Conservation (phyloP, 1,140 invertebrate species). For the Scaptomyza pallida region DNA sequence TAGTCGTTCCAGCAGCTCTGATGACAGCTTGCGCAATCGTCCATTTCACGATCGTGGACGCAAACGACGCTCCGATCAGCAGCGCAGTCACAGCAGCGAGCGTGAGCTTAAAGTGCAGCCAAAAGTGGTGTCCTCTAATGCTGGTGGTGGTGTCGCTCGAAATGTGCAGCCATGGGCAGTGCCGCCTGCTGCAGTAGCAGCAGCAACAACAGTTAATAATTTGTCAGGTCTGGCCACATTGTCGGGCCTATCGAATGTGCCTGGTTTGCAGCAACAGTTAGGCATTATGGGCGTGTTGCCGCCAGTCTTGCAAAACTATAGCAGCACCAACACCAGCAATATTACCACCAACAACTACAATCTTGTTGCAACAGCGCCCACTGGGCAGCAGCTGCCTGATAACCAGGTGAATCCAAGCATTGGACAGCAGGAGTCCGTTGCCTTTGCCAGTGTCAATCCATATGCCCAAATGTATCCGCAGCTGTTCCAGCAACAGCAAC, state of each 20-base stretch:
- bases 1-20: constrained; percentile 60
- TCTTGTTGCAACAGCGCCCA: constrained; percentile 21
- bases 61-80: constrained; percentile 54
- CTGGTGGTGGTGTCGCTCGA: not conserved
- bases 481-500: constrained; percentile 68
- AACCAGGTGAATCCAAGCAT: constrained; percentile 7
- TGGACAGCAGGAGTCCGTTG: constrained; percentile 54
- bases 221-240: constrained; percentile 10
- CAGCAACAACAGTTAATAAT: not conserved
- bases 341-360: constrained; percentile 66
- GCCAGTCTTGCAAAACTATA: constrained; percentile 62
- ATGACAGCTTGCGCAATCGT: constrained; percentile 85
- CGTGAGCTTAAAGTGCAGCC: constrained; percentile 48
- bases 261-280: constrained; percentile 25
- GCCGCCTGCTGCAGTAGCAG: constrained; percentile 10
- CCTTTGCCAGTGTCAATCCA: constrained; percentile 77
- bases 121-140: not conserved
- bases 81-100: constrained; percentile 55
- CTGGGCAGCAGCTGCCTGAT: constrained; percentile 4
- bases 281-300: constrained; percentile 36
- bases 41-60: constrained; percentile 59
- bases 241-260: constrained; percentile 3
- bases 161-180: constrained; percentile 29
- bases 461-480: constrained; percentile 81
- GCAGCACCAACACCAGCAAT: constrained; percentile 33